Conservation (phyloP, 2,113 vertebrate species). For the Acrocephalus arundinaceus region DNA sequence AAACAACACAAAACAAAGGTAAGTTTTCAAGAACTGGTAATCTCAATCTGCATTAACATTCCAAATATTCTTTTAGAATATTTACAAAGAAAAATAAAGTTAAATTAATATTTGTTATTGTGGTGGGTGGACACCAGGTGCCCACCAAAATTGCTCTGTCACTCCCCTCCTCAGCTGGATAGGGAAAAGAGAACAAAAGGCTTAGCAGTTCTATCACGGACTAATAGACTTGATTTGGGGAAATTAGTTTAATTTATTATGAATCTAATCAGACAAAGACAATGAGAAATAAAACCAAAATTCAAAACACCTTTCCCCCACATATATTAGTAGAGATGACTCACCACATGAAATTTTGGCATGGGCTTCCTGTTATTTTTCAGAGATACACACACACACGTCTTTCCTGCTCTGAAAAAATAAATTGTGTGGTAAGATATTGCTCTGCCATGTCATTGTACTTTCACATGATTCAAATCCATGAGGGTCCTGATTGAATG, state of each 20-base stretch:
- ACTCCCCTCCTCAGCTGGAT: background rate
- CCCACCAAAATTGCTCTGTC: background rate
- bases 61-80: background rate
- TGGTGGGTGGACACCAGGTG: background rate
- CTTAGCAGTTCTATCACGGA: background rate
- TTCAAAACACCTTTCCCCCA: background rate
- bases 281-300: background rate
- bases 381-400: background rate
- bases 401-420: background rate
- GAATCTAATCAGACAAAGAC: background rate
- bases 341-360: background rate
- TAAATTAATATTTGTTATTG: background rate
- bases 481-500: background rate
- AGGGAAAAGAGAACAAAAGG: background rate
- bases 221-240: background rate
- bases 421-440: background rate
- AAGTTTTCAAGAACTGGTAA: background rate
- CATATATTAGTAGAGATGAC: background rate
- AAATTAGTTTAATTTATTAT: background rate
- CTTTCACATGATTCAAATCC: background rate
- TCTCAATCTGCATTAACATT: background rate
- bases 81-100: background rate
- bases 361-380: background rate
- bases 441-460: background rate
- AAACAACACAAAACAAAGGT: rapidly evolving